phyloP scores from a whole-genome alignment of 92 coral and sea anemone genomes.

The Porites rus region DNA sequence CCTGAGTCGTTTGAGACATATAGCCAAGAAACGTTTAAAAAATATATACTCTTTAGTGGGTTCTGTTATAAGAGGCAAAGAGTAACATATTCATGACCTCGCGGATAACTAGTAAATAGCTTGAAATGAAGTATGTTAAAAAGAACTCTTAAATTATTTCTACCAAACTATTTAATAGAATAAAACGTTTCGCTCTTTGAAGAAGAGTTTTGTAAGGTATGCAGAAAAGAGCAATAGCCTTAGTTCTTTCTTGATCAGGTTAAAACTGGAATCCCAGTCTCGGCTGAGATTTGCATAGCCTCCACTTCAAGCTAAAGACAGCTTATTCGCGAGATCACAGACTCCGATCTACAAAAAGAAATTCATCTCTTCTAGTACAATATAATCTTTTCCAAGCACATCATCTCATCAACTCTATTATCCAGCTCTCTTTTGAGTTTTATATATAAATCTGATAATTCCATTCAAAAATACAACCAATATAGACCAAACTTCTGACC shows the following conservation, averaged over 20 bases:
- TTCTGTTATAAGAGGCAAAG: not conserved
- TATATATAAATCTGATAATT: not conserved
- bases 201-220: no score
- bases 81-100: not conserved
- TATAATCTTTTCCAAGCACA: not conserved
- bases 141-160: no score
- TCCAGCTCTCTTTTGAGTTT: not conserved
- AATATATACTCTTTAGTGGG: not conserved
- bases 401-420: not conserved
- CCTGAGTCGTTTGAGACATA: not conserved
- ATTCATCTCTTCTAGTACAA: not conserved
- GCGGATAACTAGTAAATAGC: not conserved
- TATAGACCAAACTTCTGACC: not conserved
- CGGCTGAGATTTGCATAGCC: not conserved
- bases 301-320: not conserved
- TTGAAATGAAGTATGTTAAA: no score
- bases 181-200: no score
- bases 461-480: not conserved
- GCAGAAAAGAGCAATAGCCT: no score
- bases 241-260: no score
- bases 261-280: no score
- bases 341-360: not conserved
- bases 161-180: no score
- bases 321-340: not conserved
- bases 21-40: not conserved